Conservation (phyloP, 2,113 vertebrate genomes). For the Heloderma charlesbogerti region DNA sequence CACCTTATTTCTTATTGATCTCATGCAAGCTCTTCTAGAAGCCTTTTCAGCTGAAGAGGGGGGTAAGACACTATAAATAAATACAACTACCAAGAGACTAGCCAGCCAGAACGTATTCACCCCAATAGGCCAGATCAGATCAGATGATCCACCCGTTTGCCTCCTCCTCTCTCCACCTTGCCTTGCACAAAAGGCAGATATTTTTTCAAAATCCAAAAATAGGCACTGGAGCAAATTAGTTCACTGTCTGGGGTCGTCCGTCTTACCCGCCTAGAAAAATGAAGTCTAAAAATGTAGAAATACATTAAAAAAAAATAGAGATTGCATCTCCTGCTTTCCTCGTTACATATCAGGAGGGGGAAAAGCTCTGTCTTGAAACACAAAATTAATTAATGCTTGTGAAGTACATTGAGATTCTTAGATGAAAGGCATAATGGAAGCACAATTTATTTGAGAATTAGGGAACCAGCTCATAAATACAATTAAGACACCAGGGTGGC, state of each 20-base stretch:
- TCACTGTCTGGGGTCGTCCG: too few relatives aligned
- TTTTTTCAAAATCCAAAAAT: neutral
- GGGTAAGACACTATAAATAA: too few relatives aligned
- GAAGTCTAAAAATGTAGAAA: neutral
- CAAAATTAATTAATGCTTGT: slow-evolving; percentile 66
- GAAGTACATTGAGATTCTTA: slow-evolving; percentile 56
- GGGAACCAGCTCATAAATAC: slow-evolving; percentile 54
- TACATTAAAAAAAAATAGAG: neutral
- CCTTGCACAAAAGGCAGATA: neutral
- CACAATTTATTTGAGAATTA: slow-evolving; percentile 66
- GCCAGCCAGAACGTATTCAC: neutral
- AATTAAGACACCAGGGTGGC: slow-evolving; percentile 35
- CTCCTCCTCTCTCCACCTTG: neutral
- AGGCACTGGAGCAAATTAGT: neutral
- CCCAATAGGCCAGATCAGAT: too few relatives aligned
- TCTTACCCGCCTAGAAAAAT: neutral
- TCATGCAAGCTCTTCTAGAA: too few relatives aligned
- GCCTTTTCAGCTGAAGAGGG: too few relatives aligned
- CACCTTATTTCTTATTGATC: too few relatives aligned
- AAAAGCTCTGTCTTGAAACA: slow-evolving; percentile 24
- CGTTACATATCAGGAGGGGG: slow-evolving; percentile 8
- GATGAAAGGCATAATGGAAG: slow-evolving; percentile 62
- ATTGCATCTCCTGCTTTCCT: neutral
- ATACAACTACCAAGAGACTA: neutral
- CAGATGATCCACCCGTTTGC: neutral